phyloP scores from a whole-genome alignment of 1,140 invertebrate species.

The Ctenoplectra terminalis region DNA sequence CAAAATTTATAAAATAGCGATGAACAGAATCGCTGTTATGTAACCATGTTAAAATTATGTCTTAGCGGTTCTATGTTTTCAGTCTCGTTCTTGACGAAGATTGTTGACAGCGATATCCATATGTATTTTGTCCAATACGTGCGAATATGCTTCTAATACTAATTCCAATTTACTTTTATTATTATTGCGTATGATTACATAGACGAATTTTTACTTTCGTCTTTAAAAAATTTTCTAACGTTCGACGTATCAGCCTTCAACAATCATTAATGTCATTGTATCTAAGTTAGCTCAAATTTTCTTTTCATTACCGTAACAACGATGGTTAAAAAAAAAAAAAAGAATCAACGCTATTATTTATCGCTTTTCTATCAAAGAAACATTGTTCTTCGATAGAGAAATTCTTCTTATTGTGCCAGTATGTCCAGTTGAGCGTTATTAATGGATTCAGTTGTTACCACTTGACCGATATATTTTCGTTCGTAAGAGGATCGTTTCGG shows the following conservation, averaged over 20 bases:
- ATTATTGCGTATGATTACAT: too few relatives aligned
- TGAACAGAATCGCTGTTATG: neutral
- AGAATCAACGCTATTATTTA: neutral
- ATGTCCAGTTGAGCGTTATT: neutral
- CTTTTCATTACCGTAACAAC: too few relatives aligned
- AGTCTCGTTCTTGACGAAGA: neutral
- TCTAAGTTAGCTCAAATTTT: neutral
- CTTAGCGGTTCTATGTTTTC: neutral
- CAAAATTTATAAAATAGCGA: neutral
- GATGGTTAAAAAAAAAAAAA: too few relatives aligned
- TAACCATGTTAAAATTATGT: neutral
- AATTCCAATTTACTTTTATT: neutral
- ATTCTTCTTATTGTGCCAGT: neutral
- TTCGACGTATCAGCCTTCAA: neutral
- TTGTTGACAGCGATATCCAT: neutral
- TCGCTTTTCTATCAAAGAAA: neutral
- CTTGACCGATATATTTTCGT: conserved; percentile 31
- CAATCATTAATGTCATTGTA: neutral
- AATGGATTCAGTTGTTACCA: conserved; percentile 6
- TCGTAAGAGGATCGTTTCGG: neutral
- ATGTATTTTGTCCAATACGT: neutral
- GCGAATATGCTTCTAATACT: neutral
- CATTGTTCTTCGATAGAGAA: neutral
- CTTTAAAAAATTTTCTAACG: neutral
- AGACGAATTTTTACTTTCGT: too few relatives aligned